Base-by-base conservation (phyloP, 2,888 invertebrate genomes). In the Hydrotaea cyrtoneurina region DNA sequence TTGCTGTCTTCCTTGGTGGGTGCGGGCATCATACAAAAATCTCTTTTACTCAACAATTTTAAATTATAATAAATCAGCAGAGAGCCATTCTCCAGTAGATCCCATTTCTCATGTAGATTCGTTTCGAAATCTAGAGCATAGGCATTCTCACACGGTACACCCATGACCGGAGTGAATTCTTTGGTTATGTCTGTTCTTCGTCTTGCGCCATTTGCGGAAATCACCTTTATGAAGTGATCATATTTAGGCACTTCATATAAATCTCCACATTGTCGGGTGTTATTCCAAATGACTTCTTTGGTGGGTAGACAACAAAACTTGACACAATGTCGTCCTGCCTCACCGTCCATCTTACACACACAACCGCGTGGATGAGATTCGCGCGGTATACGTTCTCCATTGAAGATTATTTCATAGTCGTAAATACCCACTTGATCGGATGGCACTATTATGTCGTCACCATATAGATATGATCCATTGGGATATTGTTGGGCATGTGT, bases 101-200 rank as follows among this genome's bases (percentile, higher is more conserved):
- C 62, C 80, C 89, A 91, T 0, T 21, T 72, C 73, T 91, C 91
- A 13, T 59, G 87, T 0, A 71, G 23, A 57, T 78, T 76, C 0
- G 82, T 0, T 21, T 90, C 87, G 3, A 91, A 92, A 46, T 80
- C 57, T 66, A 92, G 80, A 0, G 88, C 86, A 59, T 89, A 92
- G 87, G 89, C 89, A 11, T 76, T 76, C 0, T 64, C 36, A 23
- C 88, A 88, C 1, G 87, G 87, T 26, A 82, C 71, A 0, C 88
- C 87, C 26, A 76, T 75, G 13, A 69, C 15, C 43, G 43, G 17
- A 15, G 23, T 46, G 15, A 69, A 69, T 13, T 69, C 43, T 21
- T 46, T 46, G 19, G 43, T 69, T 69, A 69, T 21, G 23, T 69
- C 46, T 11, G 23, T 46, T 26, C 31, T 31, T 13, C 39, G 43